These are phyloP conservation scores for Aphodius sticticus DNA, from an alignment of 2,888 invertebrate genomes.

Conservation along the genomic window DNA sequence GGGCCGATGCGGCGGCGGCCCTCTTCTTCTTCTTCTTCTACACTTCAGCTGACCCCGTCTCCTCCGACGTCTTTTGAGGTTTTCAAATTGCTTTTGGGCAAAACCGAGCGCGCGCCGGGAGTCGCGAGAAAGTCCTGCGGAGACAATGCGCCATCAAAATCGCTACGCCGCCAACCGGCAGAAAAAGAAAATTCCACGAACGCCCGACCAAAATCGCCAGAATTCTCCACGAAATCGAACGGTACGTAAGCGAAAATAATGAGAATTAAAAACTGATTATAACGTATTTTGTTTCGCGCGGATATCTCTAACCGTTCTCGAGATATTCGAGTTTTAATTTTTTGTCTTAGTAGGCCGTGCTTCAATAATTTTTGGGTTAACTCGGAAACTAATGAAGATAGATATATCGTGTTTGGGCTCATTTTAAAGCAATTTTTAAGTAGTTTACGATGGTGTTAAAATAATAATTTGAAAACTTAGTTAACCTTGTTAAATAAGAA, in stretches of 20 bases:
- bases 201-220: not conserved
- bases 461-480: too few relatives aligned
- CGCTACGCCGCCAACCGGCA: slow-evolving; percentile 22
- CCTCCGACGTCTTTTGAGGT: slow-evolving; percentile 43
- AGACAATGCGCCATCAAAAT: slow-evolving; percentile 39
- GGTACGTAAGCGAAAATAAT: not conserved
- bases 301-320: not conserved
- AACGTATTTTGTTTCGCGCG: not conserved
- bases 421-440: too few relatives aligned
- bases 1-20: slow-evolving; percentile 31
- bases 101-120: slow-evolving; percentile 6
- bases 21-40: slow-evolving; percentile 13
- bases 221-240: not conserved
- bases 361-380: too few relatives aligned
- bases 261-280: not conserved
- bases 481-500: too few relatives aligned
- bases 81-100: slow-evolving; percentile 58
- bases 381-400: too few relatives aligned
- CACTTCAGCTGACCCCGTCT: slow-evolving; percentile 10
- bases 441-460: too few relatives aligned
- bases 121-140: not conserved
- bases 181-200: not conserved
- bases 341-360: too few relatives aligned
- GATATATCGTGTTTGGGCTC: too few relatives aligned
- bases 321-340: too few relatives aligned